Evolutionary conservation across 2,797 vertebrate species (phyloP).

Genomic region (Gila robusta): DNA sequence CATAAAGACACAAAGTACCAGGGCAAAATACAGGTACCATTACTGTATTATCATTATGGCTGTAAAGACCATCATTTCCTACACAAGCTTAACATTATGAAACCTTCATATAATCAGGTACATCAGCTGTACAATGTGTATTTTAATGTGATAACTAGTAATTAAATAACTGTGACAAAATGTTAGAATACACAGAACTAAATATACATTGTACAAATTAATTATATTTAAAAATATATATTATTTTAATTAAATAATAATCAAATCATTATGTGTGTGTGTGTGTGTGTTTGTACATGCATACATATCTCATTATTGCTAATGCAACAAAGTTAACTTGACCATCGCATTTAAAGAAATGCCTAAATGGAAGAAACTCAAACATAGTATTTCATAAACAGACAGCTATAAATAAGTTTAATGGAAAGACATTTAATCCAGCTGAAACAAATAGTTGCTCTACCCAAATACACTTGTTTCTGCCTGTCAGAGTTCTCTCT

Average conservation of each 20-base stretch:
- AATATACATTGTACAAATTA: not conserved
- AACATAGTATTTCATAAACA: constrained; percentile 11
- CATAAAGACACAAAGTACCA: constrained; percentile 1
- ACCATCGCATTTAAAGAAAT: not conserved
- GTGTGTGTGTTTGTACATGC: not conserved
- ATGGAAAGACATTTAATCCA: not conserved
- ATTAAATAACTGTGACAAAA: not conserved
- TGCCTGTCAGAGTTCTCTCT: constrained; percentile 35
- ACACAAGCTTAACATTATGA: not conserved
- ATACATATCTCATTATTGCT: not conserved
- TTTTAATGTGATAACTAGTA: not conserved
- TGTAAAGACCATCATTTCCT: not conserved
- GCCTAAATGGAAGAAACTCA: not conserved
- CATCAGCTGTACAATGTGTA: not conserved
- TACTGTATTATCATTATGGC: not conserved
- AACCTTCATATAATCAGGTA: not conserved
- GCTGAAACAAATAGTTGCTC: not conserved
- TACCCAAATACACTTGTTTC: constrained; percentile 18
- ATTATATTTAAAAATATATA: not conserved
- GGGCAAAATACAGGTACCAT: not conserved
- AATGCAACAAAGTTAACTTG: not conserved
- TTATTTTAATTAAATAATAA: no score
- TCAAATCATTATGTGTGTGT: no score
- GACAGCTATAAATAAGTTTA: not conserved
- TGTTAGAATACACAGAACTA: not conserved